Conservation (phyloP, 2,888 invertebrate species). For the Callosobruchus maculatus region DNA sequence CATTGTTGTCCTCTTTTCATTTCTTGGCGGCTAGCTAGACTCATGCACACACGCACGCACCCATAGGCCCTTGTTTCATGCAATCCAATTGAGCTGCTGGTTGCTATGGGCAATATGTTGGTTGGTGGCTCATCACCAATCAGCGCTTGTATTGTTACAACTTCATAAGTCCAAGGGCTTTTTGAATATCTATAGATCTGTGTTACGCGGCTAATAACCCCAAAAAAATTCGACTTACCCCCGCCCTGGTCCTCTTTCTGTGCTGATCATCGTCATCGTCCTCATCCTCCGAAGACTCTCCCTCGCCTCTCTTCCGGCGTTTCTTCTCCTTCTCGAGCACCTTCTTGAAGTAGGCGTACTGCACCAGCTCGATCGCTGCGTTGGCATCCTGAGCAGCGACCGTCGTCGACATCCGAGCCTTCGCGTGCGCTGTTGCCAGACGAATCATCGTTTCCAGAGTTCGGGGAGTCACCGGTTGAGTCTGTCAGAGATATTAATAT, state of each 20-base stretch:
- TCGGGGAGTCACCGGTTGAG: slow-evolving; percentile 96
- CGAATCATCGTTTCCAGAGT: slow-evolving; percentile 97
- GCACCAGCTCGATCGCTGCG: slow-evolving; percentile 88
- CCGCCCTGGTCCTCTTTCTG: slow-evolving; percentile 48
- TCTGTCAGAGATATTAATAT: slow-evolving; percentile 64
- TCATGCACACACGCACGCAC: no score
- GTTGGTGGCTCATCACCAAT: no score
- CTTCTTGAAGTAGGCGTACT: slow-evolving; percentile 95
- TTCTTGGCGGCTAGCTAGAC: no score
- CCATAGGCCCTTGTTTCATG: no score
- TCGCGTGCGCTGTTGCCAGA: slow-evolving; percentile 94
- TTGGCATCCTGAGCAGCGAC: slow-evolving; percentile 83
- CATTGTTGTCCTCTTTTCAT: no score
- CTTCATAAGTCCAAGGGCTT: no score
- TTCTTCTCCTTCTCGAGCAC: slow-evolving; percentile 78
- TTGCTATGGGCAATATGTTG: no score
- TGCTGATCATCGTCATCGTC: slow-evolving; percentile 42
- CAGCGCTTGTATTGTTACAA: no score
- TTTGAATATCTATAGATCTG: no score
- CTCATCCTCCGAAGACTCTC: slow-evolving; percentile 46
- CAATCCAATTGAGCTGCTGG: no score
- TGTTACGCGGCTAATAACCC: no score
- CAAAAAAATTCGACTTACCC: background rate
- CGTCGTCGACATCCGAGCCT: slow-evolving; percentile 84
- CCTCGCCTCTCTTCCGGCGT: slow-evolving; percentile 55